Base-by-base conservation (phyloP, 2,888 invertebrate species). In the Mythimna lalbum region DNA sequence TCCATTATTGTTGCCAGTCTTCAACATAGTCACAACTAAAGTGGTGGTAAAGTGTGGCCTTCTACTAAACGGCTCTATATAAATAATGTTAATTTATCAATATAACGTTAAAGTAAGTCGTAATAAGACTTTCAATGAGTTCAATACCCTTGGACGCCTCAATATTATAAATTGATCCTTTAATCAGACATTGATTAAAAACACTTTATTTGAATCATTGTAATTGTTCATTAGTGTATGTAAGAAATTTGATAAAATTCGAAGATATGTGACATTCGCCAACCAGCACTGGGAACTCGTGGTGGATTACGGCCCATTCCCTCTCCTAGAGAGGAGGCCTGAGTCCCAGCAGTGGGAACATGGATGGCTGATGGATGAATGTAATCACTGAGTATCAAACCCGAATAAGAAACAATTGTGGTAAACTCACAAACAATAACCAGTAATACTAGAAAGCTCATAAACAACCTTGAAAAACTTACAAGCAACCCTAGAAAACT, bases 31-130 rank as follows among this genome's bases (percentile, higher is more conserved):
- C 47, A n/a, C 7, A n/a, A 73, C 10, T 49, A 47, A 5, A 19
- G 43, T 21, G 14, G 14, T 67, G 9, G 53, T 21, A 14, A 27
- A 6, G 12, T n/a, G 5, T 17, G 33, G 43, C 56, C 31, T 76
- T 62, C 10, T 10, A n/a, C 7, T 50, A 73, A 59, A 53, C 19
- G 12, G 50, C n/a, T 59, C 21, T 50, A 21, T 27, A 75, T 55
- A 55, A 53, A 55, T 56, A 36, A 53, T 27, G 21, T n/a, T 14
- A 55, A 49, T 49, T 33, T 27, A 72, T 27, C 39, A 50, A n/a
- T 47, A 52, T 33, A 21, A 12, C 6, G 21, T 14, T 14, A 70
- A n/a, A 71, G n/a, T 36, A n/a, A 75, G n/a, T 36, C 4, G n/a
- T n/a, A 31, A 66, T 1, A 6, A 7, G 27, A n/a, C 47, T 59